These are phyloP conservation scores for Coelopa pilipes DNA, from an alignment of 2,888 invertebrate species.

Conservation along the genomic window DNA sequence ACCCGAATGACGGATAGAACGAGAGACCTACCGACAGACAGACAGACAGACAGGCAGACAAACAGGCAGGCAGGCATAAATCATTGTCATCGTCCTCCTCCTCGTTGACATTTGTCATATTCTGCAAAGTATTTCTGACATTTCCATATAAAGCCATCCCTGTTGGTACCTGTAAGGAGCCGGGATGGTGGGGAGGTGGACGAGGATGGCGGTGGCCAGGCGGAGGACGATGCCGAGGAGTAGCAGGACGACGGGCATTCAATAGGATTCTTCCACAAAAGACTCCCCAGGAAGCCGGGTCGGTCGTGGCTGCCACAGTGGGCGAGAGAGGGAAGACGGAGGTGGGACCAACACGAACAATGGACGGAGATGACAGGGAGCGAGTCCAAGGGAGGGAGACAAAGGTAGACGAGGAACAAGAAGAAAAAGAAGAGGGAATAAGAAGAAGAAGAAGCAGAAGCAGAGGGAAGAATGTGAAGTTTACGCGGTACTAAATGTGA, in stretches of 20 bases:
- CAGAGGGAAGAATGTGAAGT: constrained; percentile 25
- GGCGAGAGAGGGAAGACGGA: constrained; percentile 13
- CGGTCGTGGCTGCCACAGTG: too few species aligned
- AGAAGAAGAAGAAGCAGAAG: constrained; percentile 9
- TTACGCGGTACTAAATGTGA: constrained; percentile 33
- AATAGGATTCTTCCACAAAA: constrained; percentile 12
- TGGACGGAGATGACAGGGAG: too few species aligned
- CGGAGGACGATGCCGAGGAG: too few species aligned
- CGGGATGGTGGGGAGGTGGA: too few species aligned
- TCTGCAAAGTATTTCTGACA: constrained; percentile 23
- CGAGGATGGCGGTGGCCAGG: too few species aligned
- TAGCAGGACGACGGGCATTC: background rate
- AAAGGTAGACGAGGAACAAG: background rate
- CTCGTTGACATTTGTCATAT: constrained; percentile 35
- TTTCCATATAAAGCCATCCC: background rate
- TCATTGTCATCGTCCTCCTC: constrained; percentile 20
- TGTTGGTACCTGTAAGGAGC: too few species aligned
- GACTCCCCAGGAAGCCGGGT: constrained; percentile 8
- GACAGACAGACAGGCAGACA: constrained; percentile 12
- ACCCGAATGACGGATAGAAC: constrained; percentile 9
- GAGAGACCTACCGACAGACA: background rate
- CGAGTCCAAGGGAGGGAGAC: too few species aligned
- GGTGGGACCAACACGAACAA: background rate
- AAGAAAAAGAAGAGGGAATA: constrained; percentile 18
- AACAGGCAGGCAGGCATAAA: constrained; percentile 16